These are phyloP conservation scores for Puntigrus tetrazona DNA, from an alignment of 2,113 vertebrate genomes.

Conservation along the genomic window DNA sequence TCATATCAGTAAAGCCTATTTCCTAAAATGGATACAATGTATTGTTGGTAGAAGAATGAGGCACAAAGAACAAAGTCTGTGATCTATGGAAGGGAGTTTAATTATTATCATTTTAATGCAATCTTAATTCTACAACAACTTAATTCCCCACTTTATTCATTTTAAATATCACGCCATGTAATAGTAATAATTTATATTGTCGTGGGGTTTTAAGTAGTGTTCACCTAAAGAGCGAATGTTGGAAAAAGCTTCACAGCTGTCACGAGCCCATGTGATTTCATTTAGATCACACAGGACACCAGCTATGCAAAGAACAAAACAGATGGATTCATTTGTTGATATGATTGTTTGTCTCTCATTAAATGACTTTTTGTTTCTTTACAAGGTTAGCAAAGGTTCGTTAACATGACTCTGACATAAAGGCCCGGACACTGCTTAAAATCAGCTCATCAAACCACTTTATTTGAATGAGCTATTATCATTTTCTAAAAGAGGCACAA, in stretches of 20 bases:
- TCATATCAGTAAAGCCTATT: neutral
- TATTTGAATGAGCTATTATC: too few relatives aligned
- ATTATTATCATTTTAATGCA: neutral
- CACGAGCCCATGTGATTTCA: neutral
- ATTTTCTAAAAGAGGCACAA: too few relatives aligned
- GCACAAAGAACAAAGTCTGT: neutral
- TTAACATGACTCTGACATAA: too few relatives aligned
- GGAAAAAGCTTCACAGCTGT: neutral
- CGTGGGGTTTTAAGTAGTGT: neutral
- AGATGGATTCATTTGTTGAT: too few relatives aligned
- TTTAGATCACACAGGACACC: neutral
- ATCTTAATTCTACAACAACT: neutral
- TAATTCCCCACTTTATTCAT: neutral
- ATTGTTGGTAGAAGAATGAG: neutral
- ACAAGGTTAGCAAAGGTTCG: too few relatives aligned
- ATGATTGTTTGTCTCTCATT: too few relatives aligned
- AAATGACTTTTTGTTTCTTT: too few relatives aligned
- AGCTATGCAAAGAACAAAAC: neutral
- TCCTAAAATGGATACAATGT: neutral
- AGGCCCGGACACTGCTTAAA: too few relatives aligned
- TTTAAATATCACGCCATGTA: neutral
- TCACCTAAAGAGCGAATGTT: neutral
- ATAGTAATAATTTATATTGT: neutral
- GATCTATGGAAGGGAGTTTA: neutral
- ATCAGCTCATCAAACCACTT: too few relatives aligned